Percentiles rank a stretch among this genome's conserved stretches.
These are phyloP conservation scores for Myotis findleyi DNA, from an alignment of 2,797 vertebrate species.

Conservation along the genomic window DNA sequence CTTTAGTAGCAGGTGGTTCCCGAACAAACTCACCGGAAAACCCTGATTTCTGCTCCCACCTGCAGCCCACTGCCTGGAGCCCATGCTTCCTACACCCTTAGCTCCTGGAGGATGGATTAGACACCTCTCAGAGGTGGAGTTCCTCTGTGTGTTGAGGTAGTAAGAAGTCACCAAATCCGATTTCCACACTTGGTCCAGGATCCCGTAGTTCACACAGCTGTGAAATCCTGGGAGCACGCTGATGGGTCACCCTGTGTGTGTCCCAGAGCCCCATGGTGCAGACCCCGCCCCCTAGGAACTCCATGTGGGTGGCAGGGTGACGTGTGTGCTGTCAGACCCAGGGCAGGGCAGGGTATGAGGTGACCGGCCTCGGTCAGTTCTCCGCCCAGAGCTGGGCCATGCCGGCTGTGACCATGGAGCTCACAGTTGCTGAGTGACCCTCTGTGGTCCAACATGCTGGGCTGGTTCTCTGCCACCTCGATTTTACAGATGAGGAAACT, in stretches of 20 bases:
- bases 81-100: background rate
- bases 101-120: rapidly evolving
- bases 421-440: background rate
- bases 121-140: rapidly evolving
- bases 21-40: rapidly evolving
- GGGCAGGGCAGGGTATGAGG: rapidly evolving
- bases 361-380: background rate
- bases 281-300: rapidly evolving
- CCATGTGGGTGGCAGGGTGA: rapidly evolving
- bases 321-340: background rate
- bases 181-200: background rate
- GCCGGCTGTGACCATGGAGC: background rate
- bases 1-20: no score
- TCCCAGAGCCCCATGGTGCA: background rate
- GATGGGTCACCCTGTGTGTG: rapidly evolving
- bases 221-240: background rate
- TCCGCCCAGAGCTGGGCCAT: background rate
- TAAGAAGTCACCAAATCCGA: background rate
- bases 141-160: rapidly evolving
- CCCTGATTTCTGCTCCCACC: no score
- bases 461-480: background rate
- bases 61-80: rapidly evolving
- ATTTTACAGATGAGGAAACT: background rate
- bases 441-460: rapidly evolving
- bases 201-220: rapidly evolving